Evolutionary conservation across 2,888 invertebrate species (phyloP).

Genomic region (Limnephilus lunatus): DNA sequence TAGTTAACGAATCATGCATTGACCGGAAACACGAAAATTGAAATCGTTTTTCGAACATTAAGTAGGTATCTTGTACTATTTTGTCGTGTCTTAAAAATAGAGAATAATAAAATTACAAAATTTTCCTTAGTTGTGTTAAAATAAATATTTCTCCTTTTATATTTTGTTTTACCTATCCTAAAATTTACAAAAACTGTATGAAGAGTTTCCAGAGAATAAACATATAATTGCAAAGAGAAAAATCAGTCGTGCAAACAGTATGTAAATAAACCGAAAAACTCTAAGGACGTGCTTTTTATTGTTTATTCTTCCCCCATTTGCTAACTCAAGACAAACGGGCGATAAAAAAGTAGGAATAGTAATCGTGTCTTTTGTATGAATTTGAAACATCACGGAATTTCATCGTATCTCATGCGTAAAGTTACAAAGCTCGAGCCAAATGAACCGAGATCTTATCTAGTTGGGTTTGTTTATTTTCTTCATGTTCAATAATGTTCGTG

Average conservation of each 20-base stretch:
- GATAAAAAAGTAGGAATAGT: neutral
- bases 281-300: neutral
- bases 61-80: too few relatives aligned
- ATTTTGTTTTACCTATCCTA: too few relatives aligned
- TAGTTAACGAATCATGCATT: too few relatives aligned
- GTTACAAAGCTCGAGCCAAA: neutral
- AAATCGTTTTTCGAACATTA: too few relatives aligned
- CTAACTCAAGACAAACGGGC: neutral
- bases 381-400: neutral
- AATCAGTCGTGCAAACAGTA: neutral
- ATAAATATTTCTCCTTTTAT: too few relatives aligned
- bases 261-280: neutral
- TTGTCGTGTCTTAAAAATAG: too few relatives aligned
- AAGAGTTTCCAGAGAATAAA: neutral
- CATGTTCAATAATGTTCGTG: neutral
- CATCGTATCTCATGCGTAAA: neutral
- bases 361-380: neutral
- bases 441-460: neutral
- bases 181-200: too few relatives aligned
- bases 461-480: neutral
- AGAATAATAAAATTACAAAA: too few relatives aligned
- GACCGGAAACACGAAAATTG: too few relatives aligned
- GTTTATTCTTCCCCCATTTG: too few relatives aligned
- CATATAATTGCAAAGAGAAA: neutral
- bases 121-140: too few relatives aligned